A percentile compares a stretch with the other conserved stretches of the same genome.
Evolutionary conservation across 2,113 vertebrate species (phyloP).

Genomic region (Porphyrio hochstetteri): DNA sequence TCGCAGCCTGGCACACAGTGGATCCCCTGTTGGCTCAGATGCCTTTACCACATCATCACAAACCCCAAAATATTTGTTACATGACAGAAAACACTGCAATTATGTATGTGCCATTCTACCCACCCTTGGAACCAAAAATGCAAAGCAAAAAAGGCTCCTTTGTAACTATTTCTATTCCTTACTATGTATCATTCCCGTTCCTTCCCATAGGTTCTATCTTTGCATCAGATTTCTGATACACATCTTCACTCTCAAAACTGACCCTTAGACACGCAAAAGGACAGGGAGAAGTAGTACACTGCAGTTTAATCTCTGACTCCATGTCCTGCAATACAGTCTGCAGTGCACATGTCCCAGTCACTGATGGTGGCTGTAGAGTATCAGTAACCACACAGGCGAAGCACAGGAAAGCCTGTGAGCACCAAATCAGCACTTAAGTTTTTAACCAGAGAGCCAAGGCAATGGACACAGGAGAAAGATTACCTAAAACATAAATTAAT

Average conservation of each 20-base stretch:
- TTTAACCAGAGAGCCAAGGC: neutral
- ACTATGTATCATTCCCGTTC: neutral
- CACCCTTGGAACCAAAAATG: neutral
- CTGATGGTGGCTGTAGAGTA: neutral
- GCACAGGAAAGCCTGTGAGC: neutral
- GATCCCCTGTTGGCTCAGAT: neutral
- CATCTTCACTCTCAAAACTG: no score
- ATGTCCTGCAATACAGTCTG: fast-evolving
- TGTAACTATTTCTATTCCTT: neutral
- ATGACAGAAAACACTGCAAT: neutral
- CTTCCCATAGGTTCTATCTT: neutral
- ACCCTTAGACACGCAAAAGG: neutral
- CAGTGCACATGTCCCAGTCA: neutral
- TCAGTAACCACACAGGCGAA: neutral
- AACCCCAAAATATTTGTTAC: constrained; percentile 13
- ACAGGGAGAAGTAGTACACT: neutral
- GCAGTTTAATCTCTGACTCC: neutral
- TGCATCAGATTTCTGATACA: neutral
- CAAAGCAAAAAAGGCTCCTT: neutral
- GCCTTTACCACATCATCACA: neutral
- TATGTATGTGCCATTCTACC: neutral
- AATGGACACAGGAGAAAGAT: neutral
- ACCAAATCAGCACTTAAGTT: neutral
- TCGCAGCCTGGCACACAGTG: neutral
- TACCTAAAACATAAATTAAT: neutral